A percentile compares a stretch with the other conserved stretches of the same genome.
Conservation (phyloP, 2,888 invertebrate species). For the Drosophila recens region DNA sequence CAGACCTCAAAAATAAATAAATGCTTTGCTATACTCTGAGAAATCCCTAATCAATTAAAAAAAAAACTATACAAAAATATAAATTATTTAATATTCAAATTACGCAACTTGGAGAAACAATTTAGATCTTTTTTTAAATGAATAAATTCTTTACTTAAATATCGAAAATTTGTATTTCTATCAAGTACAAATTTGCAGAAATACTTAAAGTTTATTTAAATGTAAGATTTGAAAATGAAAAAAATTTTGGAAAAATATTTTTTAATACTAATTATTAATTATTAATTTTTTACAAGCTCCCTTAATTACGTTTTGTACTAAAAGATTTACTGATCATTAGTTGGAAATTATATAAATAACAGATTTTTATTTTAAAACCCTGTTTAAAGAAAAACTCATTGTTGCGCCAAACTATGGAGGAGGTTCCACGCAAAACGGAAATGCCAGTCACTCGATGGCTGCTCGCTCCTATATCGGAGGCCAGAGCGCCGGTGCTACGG, state of each 20-base stretch:
- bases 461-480: constrained; percentile 77
- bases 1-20: not conserved
- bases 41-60: not conserved
- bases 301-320: no score
- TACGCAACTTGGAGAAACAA: no score
- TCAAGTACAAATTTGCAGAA: not conserved
- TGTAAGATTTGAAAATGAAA: no score
- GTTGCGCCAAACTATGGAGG: constrained; percentile 39
- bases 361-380: not conserved
- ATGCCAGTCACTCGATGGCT: constrained; percentile 58
- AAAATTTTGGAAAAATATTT: no score
- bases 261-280: no score
- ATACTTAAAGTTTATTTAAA: not conserved
- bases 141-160: not conserved
- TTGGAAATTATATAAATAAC: not conserved
- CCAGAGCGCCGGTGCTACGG: constrained; percentile 50
- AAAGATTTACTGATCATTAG: not conserved
- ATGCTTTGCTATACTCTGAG: not conserved
- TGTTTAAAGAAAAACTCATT: constrained; percentile 58
- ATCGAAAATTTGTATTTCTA: not conserved
- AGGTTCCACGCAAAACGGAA: constrained; percentile 20
- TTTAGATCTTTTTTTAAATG: not conserved
- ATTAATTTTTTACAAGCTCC: no score
- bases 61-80: not conserved
- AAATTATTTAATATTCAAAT: not conserved